These are phyloP conservation scores for Eremobia ochroleuca DNA, from an alignment of 2,888 invertebrate species.

Conservation along the genomic window DNA sequence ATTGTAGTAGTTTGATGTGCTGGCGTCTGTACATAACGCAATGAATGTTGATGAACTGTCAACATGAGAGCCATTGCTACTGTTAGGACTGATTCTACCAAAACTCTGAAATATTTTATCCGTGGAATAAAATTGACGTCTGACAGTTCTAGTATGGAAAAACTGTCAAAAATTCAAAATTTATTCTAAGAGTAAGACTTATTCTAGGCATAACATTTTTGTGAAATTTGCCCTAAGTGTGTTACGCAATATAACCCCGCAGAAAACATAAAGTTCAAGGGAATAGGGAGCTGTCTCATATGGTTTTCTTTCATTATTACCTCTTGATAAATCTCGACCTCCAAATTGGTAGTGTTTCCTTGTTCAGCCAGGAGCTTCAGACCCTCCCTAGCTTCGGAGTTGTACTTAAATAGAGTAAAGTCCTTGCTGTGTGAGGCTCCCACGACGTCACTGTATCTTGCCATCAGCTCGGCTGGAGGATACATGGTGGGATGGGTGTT, in stretches of 20 bases:
- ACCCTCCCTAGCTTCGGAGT: constrained; percentile 80
- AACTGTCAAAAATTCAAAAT: no score
- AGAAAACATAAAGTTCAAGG: not conserved
- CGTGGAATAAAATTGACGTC: no score
- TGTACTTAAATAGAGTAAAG: constrained; percentile 79
- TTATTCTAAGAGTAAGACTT: no score
- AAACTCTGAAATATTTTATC: no score
- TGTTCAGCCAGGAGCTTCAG: constrained; percentile 86
- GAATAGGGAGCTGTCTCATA: no score
- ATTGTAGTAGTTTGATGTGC: no score
- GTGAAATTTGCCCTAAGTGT: no score
- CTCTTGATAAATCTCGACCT: constrained; percentile 81
- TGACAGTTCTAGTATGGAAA: no score
- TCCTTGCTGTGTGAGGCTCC: constrained; percentile 86
- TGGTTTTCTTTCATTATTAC: constrained; percentile 65
- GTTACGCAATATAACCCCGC: not conserved
- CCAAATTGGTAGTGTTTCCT: constrained; percentile 86
- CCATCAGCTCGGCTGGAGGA: constrained; percentile 73
- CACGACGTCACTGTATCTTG: constrained; percentile 86
- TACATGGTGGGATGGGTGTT: constrained; percentile 84
- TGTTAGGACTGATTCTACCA: no score
- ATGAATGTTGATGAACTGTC: not conserved
- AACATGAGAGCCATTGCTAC: not conserved
- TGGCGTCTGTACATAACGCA: no score
- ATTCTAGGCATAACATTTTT: no score